Base-by-base conservation (phyloP, 2,888 invertebrate species). In the Drosophila niveifrons region DNA sequence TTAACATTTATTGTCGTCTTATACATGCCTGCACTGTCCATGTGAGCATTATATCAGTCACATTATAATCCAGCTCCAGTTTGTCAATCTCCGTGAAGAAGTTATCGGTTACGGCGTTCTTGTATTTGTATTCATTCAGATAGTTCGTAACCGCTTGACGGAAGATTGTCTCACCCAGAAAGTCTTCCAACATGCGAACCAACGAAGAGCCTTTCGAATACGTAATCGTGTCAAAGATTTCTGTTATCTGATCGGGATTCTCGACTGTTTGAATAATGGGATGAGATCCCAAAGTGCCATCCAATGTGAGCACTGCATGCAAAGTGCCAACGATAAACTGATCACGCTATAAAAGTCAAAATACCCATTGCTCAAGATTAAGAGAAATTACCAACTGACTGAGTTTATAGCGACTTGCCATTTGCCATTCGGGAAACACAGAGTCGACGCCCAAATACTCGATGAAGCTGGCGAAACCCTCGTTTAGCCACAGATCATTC, bases 381-480 rank as follows among this genome's bases (percentile, higher is more conserved):
- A 39, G 36, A 34, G 8, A 51, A 10, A 7, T 23, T 2, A 11
- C 2, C 9, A n/a, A n/a, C 17, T 9, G 36, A 6, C 10, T n/a
- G 10, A 15, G 8, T 10, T 48, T 28, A n/a, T 34, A 15, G 3
- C 13, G 10, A 69, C 69, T 75, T 80, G 96, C 97, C 94, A 96
- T 95, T 87, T 95, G 94, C 97, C 97, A 98, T 7, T 95, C 94
- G 0, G 96, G 96, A 75, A 96, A 94, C 11, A 95, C 94, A 8
- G 94, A 93, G 80, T 95, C 93, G 0, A 96, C 93, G 11, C 96
- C 96, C 90, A 97, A 96, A 77, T 95, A 96, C 92, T 97, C 96
- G 92, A 98, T 96, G 90, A 96, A 98, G n/a, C 96, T 95, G 2
- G 98, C 98, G 91, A 98, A 98, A 0, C 98, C 98, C 93, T 97